phyloP scores from a whole-genome alignment of 2,888 invertebrate genomes.

The Phlogophora meticulosa region DNA sequence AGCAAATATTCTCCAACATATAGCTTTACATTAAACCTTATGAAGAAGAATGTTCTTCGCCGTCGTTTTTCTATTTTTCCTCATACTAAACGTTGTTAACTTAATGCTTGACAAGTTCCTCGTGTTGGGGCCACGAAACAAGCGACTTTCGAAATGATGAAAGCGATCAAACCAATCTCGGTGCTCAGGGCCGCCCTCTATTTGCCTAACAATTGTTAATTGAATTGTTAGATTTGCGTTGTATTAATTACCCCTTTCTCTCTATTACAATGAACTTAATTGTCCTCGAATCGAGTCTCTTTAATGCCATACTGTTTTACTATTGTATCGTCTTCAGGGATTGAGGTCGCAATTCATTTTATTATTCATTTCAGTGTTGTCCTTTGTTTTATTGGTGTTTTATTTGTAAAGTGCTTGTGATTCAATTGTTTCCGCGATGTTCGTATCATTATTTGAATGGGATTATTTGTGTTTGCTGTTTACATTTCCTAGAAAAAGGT shows the following conservation, averaged over 20 bases:
- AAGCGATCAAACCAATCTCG: constrained; percentile 46
- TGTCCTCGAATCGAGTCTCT: constrained; percentile 45
- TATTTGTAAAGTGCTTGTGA: constrained; percentile 36
- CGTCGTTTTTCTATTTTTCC: constrained; percentile 49
- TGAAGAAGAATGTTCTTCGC: constrained; percentile 48
- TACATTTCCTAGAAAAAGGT: constrained; percentile 3
- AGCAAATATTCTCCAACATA: constrained; percentile 26
- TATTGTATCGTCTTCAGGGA: constrained; percentile 47
- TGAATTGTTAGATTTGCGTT: constrained; percentile 59
- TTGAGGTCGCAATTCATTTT: constrained; percentile 43
- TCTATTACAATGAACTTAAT: constrained; percentile 59
- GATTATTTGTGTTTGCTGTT: constrained; percentile 8
- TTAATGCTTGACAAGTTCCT: constrained; percentile 45
- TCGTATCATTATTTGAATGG: constrained; percentile 20
- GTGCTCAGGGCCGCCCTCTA: constrained; percentile 39
- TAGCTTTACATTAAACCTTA: constrained; percentile 46
- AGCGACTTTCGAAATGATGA: constrained; percentile 32
- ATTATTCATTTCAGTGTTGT: constrained; percentile 42
- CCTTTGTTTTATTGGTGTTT: constrained; percentile 51
- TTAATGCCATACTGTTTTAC: constrained; percentile 47
- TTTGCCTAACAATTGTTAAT: constrained; percentile 61
- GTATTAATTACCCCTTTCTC: constrained; percentile 58
- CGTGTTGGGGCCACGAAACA: constrained; percentile 38
- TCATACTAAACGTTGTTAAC: constrained; percentile 44
- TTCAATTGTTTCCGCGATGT: constrained; percentile 29